Evolutionary conservation across 2,113 vertebrate genomes (phyloP).

Genomic region (Platycercus adscitus): DNA sequence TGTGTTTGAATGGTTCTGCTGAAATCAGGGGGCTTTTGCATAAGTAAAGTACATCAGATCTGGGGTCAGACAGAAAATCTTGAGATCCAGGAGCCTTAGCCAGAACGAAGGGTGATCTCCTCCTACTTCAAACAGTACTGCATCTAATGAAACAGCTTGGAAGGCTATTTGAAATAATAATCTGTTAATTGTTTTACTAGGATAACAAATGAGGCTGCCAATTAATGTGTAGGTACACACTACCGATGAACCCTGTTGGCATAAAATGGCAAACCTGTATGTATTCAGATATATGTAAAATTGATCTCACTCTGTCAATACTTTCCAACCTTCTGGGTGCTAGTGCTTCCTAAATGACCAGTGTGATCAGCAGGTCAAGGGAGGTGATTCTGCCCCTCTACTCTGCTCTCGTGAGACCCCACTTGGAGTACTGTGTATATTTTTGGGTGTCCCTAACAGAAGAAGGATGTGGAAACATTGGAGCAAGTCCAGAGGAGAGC

Average conservation of each 20-base stretch:
- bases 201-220: background rate
- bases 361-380: background rate
- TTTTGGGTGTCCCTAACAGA: background rate
- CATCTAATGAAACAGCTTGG: background rate
- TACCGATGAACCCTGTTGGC: background rate
- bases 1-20: background rate
- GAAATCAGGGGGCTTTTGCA: background rate
- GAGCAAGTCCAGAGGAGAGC: background rate
- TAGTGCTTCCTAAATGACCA: background rate
- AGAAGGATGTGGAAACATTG: background rate
- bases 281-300: background rate
- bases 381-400: background rate
- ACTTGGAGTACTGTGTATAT: background rate
- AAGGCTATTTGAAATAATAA: background rate
- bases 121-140: background rate
- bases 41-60: background rate
- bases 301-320: background rate
- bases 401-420: background rate
- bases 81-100: background rate
- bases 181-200: background rate
- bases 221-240: background rate
- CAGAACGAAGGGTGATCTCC: background rate
- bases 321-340: background rate
- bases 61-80: background rate
- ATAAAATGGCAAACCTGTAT: background rate